Conservation (phyloP, 2,113 vertebrate genomes). For the Thalassoma bifasciatum region DNA sequence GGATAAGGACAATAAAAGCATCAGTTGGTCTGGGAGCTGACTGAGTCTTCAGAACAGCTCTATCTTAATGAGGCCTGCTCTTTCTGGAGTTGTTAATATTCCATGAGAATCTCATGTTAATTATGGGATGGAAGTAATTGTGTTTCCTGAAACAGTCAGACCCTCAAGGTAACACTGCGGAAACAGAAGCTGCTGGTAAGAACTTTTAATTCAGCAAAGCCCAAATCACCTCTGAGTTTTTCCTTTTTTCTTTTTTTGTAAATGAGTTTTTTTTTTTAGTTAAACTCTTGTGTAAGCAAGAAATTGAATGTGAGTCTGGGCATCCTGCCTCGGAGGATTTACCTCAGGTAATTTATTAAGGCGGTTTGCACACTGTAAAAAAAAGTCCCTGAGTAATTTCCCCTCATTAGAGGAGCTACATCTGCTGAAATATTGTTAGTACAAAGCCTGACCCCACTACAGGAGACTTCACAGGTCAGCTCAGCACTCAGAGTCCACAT, state of each 20-base stretch:
- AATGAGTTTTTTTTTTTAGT: conserved; percentile 15
- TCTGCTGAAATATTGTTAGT: conserved; percentile 1
- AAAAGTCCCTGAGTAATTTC: conserved; percentile 22
- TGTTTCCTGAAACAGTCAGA: conserved; percentile 48
- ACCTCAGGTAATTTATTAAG: conserved; percentile 23
- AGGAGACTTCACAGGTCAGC: not conserved
- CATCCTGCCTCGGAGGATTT: conserved; percentile 23
- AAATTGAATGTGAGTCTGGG: conserved; percentile 21
- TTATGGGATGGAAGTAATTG: conserved; percentile 49
- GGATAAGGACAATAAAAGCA: too few species aligned
- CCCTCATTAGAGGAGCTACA: conserved; percentile 16
- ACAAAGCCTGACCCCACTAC: not conserved
- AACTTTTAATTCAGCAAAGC: conserved; percentile 27
- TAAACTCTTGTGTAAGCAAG: conserved; percentile 42
- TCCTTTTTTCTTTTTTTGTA: not conserved
- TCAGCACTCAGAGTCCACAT: not conserved
- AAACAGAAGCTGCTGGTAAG: conserved; percentile 49
- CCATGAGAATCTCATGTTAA: conserved; percentile 37
- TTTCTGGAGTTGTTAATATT: conserved; percentile 38
- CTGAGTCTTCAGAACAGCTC: too few species aligned
- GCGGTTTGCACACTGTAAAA: conserved; percentile 2
- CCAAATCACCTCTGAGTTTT: not conserved
- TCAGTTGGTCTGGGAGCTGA: too few species aligned
- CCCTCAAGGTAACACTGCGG: conserved; percentile 40
- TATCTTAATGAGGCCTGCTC: too few species aligned